phyloP scores from a whole-genome alignment of 2,113 vertebrate genomes.

The Megaceryle torquata region DNA sequence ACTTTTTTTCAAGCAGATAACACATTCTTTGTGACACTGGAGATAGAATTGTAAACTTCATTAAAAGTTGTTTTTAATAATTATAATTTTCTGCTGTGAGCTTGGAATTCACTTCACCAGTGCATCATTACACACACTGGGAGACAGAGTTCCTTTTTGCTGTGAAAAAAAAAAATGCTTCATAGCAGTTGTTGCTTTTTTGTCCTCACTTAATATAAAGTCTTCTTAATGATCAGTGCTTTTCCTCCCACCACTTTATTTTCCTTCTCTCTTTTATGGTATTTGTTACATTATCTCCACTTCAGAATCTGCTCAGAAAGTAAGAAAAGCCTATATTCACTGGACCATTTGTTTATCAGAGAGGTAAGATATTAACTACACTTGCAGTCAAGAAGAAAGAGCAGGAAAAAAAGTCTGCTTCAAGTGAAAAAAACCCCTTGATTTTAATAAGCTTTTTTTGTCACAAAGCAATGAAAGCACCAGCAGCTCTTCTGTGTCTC shows the following conservation, averaged over 20 bases:
- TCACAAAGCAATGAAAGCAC: background rate
- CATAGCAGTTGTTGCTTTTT: background rate
- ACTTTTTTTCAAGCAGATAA: background rate
- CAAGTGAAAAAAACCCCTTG: background rate
- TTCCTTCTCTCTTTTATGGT: background rate
- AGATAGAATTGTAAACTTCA: background rate
- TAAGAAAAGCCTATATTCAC: background rate
- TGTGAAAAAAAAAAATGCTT: background rate
- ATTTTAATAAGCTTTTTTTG: background rate
- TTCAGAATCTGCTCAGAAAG: constrained; percentile 36
- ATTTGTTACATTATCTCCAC: constrained; percentile 27
- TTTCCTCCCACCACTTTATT: background rate
- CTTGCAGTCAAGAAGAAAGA: background rate
- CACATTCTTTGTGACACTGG: background rate
- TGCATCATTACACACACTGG: background rate
- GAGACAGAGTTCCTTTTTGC: background rate
- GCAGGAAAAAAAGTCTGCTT: background rate
- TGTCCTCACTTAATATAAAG: background rate
- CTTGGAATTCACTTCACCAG: background rate
- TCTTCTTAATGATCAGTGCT: background rate
- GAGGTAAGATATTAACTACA: background rate
- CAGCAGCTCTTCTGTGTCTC: background rate
- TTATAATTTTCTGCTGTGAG: background rate
- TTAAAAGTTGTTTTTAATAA: background rate
- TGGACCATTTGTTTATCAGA: constrained; percentile 27